Conservation (phyloP, 1,140 invertebrate species). For the Saccostrea echinata region DNA sequence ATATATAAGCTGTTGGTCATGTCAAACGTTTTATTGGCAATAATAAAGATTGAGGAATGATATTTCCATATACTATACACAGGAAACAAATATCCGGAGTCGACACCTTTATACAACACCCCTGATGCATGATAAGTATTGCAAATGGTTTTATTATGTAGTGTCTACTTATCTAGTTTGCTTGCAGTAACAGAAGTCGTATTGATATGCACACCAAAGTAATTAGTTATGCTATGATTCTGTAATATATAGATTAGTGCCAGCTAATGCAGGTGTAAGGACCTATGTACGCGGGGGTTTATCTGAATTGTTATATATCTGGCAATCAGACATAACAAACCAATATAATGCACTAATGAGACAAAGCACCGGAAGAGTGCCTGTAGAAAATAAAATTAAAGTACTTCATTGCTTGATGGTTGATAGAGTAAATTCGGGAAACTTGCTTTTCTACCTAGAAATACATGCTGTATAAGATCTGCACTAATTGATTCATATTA, state of each 20-base stretch:
- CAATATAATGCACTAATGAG: background rate
- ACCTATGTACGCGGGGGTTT: background rate
- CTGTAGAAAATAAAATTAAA: too few relatives aligned
- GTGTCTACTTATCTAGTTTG: background rate
- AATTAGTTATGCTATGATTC: slow-evolving; percentile 14
- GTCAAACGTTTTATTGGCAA: background rate
- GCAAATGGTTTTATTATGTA: slow-evolving; percentile 1
- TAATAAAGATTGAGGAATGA: background rate
- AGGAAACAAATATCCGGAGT: background rate
- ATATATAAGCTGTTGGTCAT: background rate
- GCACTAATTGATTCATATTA: too few relatives aligned
- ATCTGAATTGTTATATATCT: background rate
- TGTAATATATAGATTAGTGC: background rate
- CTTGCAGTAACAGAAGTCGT: background rate
- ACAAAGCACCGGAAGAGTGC: too few relatives aligned
- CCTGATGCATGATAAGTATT: background rate
- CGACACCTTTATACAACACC: background rate
- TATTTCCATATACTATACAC: background rate
- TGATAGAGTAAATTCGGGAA: too few relatives aligned
- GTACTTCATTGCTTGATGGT: too few relatives aligned
- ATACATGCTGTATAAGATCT: too few relatives aligned
- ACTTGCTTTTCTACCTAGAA: too few relatives aligned
- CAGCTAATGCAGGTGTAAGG: background rate
- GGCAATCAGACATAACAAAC: background rate
- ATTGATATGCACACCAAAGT: slow-evolving; percentile 14